These are phyloP conservation scores for Hyposoter dolosus DNA, from an alignment of 2,888 invertebrate species.

Conservation along the genomic window DNA sequence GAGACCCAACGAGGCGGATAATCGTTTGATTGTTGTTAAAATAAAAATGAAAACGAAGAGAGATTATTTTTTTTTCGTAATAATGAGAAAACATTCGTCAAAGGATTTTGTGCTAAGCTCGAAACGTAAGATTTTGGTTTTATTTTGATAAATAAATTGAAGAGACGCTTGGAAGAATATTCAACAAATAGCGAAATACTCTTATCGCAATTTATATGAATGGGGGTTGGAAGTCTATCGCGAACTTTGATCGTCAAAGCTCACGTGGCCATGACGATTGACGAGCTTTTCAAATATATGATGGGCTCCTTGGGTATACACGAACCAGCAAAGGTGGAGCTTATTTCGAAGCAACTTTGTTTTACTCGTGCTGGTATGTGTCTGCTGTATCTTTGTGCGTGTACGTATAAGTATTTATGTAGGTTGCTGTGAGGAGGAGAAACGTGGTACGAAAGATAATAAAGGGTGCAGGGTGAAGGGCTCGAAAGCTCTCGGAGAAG, in stretches of 20 bases:
- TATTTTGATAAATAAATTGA: neutral
- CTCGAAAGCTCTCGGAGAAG: constrained; percentile 50
- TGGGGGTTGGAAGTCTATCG: constrained; percentile 21
- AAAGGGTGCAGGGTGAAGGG: constrained; percentile 29
- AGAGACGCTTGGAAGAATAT: neutral
- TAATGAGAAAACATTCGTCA: neutral
- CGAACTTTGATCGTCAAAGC: constrained; percentile 4
- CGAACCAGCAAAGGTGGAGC: constrained; percentile 14
- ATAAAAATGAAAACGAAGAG: neutral
- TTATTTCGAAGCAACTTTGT: constrained; percentile 45
- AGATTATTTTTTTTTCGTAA: neutral
- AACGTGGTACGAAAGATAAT: constrained; percentile 30
- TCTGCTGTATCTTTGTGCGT: neutral
- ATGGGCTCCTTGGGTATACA: constrained; percentile 19
- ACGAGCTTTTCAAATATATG: constrained; percentile 28
- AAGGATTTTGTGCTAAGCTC: neutral
- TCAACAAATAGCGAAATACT: neutral
- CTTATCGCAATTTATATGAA: constrained; percentile 4
- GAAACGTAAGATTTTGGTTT: neutral
- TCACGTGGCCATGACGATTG: constrained; percentile 25
- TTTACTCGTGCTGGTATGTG: neutral
- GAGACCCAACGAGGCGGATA: neutral
- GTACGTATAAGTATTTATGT: constrained; percentile 2
- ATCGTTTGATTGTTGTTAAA: neutral
- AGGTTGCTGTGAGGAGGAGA: neutral